Conservation (phyloP, 1,140 invertebrate species). For the Adelges cooleyi region DNA sequence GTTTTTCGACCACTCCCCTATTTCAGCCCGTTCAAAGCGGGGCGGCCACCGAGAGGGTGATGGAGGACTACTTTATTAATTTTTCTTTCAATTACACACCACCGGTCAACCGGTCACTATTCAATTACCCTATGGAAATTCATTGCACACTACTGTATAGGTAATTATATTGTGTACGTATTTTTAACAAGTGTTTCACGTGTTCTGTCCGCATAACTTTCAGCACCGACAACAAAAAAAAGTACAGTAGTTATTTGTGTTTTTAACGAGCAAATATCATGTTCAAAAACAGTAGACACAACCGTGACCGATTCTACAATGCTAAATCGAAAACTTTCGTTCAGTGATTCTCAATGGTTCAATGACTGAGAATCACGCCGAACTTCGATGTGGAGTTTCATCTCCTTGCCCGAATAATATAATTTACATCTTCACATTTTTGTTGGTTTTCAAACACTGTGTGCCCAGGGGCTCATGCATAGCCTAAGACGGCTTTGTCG, state of each 20-base stretch:
- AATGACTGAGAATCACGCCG: too few relatives aligned
- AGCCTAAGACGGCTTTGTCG: too few relatives aligned
- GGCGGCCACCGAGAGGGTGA: too few relatives aligned
- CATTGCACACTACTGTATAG: neutral
- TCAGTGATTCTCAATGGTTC: neutral
- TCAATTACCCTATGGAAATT: constrained; percentile 28
- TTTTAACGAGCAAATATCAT: constrained; percentile 29
- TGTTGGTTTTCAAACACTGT: too few relatives aligned
- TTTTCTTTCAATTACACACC: constrained; percentile 20
- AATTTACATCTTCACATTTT: too few relatives aligned
- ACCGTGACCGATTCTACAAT: neutral
- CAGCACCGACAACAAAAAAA: constrained; percentile 3
- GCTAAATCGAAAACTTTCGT: neutral
- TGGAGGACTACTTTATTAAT: constrained; percentile 11
- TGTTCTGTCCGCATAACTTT: constrained; percentile 26
- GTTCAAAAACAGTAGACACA: constrained; percentile 12
- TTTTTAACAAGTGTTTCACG: constrained; percentile 24
- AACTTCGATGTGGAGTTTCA: too few relatives aligned
- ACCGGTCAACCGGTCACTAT: neutral
- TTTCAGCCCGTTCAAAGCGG: neutral
- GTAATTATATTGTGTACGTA: neutral
- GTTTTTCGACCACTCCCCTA: neutral
- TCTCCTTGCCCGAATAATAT: too few relatives aligned
- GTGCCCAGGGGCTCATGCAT: too few relatives aligned
- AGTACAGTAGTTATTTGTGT: constrained; percentile 7